phyloP scores from a whole-genome alignment of 2,888 invertebrate genomes.

The Panzeria rudis region DNA sequence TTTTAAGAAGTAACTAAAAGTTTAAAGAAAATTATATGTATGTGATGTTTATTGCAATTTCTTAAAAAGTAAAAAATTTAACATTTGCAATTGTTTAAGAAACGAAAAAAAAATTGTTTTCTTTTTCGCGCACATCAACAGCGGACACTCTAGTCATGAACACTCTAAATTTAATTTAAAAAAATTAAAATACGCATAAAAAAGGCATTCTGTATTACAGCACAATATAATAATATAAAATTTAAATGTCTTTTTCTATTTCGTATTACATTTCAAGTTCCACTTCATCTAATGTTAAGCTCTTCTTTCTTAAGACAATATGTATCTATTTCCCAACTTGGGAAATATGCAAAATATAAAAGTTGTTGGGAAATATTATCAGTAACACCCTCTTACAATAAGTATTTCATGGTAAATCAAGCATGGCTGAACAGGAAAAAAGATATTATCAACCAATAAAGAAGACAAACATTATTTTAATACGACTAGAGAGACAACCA shows the following conservation, averaged over 20 bases:
- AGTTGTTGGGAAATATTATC: conserved; percentile 37
- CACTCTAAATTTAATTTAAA: too few relatives aligned
- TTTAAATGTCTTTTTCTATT: conserved; percentile 7
- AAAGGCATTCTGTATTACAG: not conserved
- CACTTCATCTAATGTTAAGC: conserved; percentile 65
- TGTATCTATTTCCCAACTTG: conserved; percentile 51
- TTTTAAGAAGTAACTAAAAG: too few relatives aligned
- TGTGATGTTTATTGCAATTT: too few relatives aligned
- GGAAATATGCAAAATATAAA: conserved; percentile 46
- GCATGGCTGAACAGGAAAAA: conserved; percentile 44
- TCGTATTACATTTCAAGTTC: conserved; percentile 48
- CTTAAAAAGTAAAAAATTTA: too few relatives aligned
- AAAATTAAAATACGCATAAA: not conserved
- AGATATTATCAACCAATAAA: conserved; percentile 45
- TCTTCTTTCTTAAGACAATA: conserved; percentile 57
- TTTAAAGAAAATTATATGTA: too few relatives aligned
- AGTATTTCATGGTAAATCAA: conserved; percentile 47
- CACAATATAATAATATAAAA: not conserved
- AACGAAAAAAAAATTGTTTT: too few relatives aligned
- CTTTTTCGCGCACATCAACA: too few relatives aligned
- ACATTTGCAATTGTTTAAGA: too few relatives aligned
- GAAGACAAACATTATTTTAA: conserved; percentile 42
- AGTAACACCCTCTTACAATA: conserved; percentile 33
- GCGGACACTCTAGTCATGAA: too few relatives aligned
- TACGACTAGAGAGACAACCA: conserved; percentile 10